Percentiles rank a stretch among this genome's conserved stretches.
Conservation (phyloP, 2,113 vertebrate species). For the Sterrhoptilus dennistouni region DNA sequence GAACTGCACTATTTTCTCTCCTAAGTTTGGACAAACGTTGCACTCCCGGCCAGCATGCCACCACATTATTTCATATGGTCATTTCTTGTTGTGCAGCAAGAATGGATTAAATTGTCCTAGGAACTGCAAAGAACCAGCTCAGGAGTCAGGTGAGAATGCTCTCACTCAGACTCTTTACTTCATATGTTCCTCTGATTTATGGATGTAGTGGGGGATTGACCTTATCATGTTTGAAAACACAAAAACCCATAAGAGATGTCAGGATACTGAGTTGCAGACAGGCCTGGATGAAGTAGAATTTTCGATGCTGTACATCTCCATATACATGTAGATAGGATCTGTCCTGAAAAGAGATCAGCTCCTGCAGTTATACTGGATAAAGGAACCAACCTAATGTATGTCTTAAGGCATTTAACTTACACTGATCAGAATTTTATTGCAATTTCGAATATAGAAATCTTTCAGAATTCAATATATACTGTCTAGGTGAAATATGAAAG, state of each 20-base stretch:
- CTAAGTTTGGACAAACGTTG: background rate
- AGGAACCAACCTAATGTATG: background rate
- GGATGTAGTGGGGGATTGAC: background rate
- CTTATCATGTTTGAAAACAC: background rate
- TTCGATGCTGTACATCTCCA: background rate
- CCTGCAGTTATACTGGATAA: background rate
- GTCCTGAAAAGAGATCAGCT: background rate
- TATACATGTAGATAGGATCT: background rate
- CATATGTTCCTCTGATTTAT: background rate
- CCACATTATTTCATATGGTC: background rate
- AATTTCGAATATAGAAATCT: background rate
- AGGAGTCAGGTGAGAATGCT: background rate
- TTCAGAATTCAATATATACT: background rate
- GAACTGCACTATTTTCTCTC: background rate
- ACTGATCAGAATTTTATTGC: background rate
- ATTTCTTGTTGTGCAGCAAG: background rate
- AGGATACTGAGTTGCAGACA: background rate
- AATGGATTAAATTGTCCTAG: background rate
- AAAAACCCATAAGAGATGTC: background rate
- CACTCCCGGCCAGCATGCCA: accelerated
- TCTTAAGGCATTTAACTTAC: background rate
- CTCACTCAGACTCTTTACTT: background rate
- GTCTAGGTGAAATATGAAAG: background rate
- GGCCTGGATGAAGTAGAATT: background rate
- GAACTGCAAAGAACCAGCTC: background rate